Evolutionary conservation across 92 coral and sea anemone species (phyloP), one percentile per base, ranked within the genome.

Genomic region (Virgularia gustaviana): DNA sequence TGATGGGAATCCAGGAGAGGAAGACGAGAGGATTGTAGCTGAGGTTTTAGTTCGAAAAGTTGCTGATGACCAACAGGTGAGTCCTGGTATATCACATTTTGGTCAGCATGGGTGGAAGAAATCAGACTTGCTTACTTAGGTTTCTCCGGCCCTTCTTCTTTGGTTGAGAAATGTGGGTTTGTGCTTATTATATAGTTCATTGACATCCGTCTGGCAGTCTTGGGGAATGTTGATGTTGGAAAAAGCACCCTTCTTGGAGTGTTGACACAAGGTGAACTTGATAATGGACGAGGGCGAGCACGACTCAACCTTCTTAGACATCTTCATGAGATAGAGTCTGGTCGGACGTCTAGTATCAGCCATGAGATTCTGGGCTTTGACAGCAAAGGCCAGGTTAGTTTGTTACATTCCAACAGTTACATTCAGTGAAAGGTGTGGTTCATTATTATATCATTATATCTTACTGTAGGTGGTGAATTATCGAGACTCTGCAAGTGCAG

Each of bases 251-350:
- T 92, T 43, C 84, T 92, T 29, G 96, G 98, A 33, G 98, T 92
- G 54, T 75, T 92, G 52, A 89, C 98, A 0, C 84, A 92, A 77
- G 96, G 90, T 35, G 98, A 92, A 47, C 82, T 92, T 33, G 98
- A 92, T 77, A 92, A 92, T 80, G 98, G 98, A 20, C 96, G 90
- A 37, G 98, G 98, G 4, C 84, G 98, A 47, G 98, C 98, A 36
- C 75, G 98, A 60, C 83, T 92, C 32, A 92, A 92, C 71, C 85
- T 92, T 8, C 89, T 92, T 79, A 59, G 96, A 57, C 98, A 92
- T 70, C 83, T 92, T 49, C 98, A 92, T 71, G 98, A 92, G 63
- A 92, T 92, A 57, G 96, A 92, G 57, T 81, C 96, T 35, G 98
- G 98, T 67, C 70, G 98, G 52, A 92, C 98, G 7, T 92, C 98